Conservation (phyloP, 2,888 invertebrate species). For the Rotaria magnacalcarata region DNA sequence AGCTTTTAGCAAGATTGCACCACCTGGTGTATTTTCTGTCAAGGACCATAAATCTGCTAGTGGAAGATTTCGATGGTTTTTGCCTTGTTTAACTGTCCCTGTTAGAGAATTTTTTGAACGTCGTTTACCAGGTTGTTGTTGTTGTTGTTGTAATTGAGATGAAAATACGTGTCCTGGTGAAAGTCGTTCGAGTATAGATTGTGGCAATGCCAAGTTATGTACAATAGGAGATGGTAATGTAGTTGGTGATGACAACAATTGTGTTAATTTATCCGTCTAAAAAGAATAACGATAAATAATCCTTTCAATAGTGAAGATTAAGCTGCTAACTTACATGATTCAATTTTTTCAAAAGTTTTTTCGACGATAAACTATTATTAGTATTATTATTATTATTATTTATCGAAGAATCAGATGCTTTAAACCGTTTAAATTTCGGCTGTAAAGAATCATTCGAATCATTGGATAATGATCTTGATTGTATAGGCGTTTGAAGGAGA, state of each 20-base stretch:
- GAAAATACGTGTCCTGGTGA: not conserved
- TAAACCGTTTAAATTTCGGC: slow-evolving; percentile 6
- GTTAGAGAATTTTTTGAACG: not conserved
- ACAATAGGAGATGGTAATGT: not conserved
- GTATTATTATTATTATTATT: slow-evolving; percentile 2
- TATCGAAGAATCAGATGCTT: slow-evolving; percentile 7
- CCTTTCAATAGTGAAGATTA: not conserved
- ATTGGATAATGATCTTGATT: not conserved
- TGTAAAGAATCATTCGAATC: not conserved
- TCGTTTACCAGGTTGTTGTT: not conserved
- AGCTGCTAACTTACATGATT: not conserved
- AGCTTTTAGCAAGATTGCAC: not conserved
- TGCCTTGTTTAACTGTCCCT: slow-evolving; percentile 1
- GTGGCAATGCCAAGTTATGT: not conserved
- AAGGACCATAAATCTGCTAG: not conserved
- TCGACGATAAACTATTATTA: not conserved
- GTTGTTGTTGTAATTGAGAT: not conserved
- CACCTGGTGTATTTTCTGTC: not conserved
- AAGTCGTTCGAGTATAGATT: not conserved
- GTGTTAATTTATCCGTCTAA: not conserved
- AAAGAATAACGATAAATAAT: not conserved
- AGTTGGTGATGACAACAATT: not conserved
- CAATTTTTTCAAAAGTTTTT: not conserved
- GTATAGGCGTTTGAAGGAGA: slow-evolving; percentile 8
- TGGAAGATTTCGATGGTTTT: not conserved